These are phyloP conservation scores for Icerya purchasi DNA, from an alignment of 2,888 invertebrate species.

Conservation along the genomic window DNA sequence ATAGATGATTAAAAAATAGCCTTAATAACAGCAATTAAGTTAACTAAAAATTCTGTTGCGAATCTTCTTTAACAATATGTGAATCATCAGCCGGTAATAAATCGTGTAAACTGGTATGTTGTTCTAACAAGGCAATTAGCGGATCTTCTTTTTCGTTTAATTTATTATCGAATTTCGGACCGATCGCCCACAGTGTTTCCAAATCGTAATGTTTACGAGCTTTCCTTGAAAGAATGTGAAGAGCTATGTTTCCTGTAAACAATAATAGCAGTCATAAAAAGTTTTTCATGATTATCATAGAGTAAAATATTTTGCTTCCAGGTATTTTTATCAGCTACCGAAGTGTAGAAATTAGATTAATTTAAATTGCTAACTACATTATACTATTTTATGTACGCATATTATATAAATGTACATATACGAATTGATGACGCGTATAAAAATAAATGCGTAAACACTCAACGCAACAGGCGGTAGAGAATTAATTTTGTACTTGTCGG, in stretches of 20 bases:
- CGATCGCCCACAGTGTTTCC: constrained; percentile 78
- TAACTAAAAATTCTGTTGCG: no score
- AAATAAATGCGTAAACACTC: no score
- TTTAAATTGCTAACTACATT: no score
- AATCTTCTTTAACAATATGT: no score
- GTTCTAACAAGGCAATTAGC: constrained; percentile 4
- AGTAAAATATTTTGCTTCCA: not conserved
- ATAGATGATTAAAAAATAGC: no score
- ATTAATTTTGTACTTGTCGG: no score
- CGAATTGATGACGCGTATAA: no score
- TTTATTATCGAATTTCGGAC: constrained; percentile 46
- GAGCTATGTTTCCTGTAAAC: constrained; percentile 63
- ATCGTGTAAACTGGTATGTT: constrained; percentile 3
- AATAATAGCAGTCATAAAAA: constrained; percentile 17
- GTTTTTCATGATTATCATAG: not conserved
- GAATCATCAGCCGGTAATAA: constrained; percentile 3
- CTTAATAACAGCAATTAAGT: no score
- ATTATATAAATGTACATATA: no score
- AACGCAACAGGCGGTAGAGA: no score
- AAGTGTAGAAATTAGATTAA: not conserved
- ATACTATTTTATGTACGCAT: no score
- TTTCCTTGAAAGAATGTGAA: constrained; percentile 61
- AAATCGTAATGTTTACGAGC: constrained; percentile 56
- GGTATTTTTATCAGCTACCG: not conserved
- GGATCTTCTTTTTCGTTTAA: constrained; percentile 7